Base-by-base conservation (phyloP, 2,888 invertebrate genomes). In the Frankliniella fusca region DNA sequence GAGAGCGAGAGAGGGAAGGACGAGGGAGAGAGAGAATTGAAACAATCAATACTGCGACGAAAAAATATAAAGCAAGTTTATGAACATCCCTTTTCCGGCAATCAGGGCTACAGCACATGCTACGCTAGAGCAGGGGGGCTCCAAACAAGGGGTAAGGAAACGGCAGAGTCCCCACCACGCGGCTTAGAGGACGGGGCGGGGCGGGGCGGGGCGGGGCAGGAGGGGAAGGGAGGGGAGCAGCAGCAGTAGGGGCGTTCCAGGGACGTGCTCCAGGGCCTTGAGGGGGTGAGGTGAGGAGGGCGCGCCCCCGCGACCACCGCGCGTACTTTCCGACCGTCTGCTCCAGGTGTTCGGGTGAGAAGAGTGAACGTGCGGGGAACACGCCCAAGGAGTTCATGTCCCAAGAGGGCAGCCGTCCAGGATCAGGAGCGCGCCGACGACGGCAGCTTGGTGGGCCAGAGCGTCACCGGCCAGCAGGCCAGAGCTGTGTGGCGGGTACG, bases 41-140 rank as follows among this genome's bases (percentile, higher is more conserved):
- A 84, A 84, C 84, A 84, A 83, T 86, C 83, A 85, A 84, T 83
- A 84, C 84, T 82, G 84, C 83, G 83, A 83, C 82, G 83, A 83
- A 84, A 84, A 85, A 86, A 86, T 86, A 86, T 76, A 76, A 76
- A 76, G 70, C 70, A 76, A 76, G 70, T 76, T 76, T 76, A 76
- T 76, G 70, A 76, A 76, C 70, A 76, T 76, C 70, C 70, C 70
- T 76, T 76, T 76, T 76, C 70, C 70, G 70, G 70, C 70, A 76
- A 76, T 76, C 70, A 76, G 70, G 70, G 70, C 70, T 27, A 27
- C 70, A 76, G 70, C 70, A 76, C 70, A 76, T 76, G 70, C 70
- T 76, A 76, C 70, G 70, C 23, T 27, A 76, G 70, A 76, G 70
- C 70, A n/a, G 83, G 81, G 80, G 82, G 83, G 83, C 82, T 81